Evolutionary conservation across 2,888 invertebrate species (phyloP).

Genomic region (Dendrolimus pini): DNA sequence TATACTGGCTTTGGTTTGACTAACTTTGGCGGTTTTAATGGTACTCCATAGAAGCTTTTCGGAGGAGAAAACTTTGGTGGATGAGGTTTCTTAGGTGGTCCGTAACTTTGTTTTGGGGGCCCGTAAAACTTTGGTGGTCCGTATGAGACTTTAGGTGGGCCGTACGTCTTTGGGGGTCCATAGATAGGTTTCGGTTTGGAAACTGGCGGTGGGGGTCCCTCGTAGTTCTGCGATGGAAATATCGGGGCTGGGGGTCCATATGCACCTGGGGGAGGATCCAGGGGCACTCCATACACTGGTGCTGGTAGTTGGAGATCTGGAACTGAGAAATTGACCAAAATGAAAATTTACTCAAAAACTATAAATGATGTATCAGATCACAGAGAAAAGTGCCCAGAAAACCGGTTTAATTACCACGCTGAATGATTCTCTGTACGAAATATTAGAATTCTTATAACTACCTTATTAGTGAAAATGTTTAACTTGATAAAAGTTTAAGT

Average conservation of each 20-base stretch:
- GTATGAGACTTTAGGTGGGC: slow-evolving; percentile 38
- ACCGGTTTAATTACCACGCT: background rate
- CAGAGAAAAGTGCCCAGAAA: background rate
- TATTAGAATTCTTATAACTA: too few relatives aligned
- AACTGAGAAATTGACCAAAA: slow-evolving; percentile 27
- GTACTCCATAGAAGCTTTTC: slow-evolving; percentile 51
- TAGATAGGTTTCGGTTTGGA: slow-evolving; percentile 57
- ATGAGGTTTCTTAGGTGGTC: slow-evolving; percentile 31
- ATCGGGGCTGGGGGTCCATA: slow-evolving; percentile 72
- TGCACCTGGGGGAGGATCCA: slow-evolving; percentile 51
- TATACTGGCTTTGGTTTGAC: slow-evolving; percentile 15
- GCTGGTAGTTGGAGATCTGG: slow-evolving; percentile 63
- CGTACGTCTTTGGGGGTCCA: slow-evolving; percentile 58
- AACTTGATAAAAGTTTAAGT: too few relatives aligned
- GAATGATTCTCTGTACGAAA: background rate
- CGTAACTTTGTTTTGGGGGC: slow-evolving; percentile 40
- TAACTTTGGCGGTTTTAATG: slow-evolving; percentile 25
- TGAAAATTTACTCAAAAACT: background rate
- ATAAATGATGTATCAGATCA: background rate
- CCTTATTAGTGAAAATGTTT: too few relatives aligned
- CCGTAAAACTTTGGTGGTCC: slow-evolving; percentile 47
- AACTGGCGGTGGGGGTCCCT: slow-evolving; percentile 70
- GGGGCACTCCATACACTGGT: slow-evolving; percentile 78
- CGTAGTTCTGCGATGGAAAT: slow-evolving; percentile 55
- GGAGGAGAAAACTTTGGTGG: slow-evolving; percentile 32